A percentile compares a stretch with the other conserved stretches of the same genome.
Conservation (phyloP, 2,888 invertebrate genomes). For the Pristionchus fissidentatus region DNA sequence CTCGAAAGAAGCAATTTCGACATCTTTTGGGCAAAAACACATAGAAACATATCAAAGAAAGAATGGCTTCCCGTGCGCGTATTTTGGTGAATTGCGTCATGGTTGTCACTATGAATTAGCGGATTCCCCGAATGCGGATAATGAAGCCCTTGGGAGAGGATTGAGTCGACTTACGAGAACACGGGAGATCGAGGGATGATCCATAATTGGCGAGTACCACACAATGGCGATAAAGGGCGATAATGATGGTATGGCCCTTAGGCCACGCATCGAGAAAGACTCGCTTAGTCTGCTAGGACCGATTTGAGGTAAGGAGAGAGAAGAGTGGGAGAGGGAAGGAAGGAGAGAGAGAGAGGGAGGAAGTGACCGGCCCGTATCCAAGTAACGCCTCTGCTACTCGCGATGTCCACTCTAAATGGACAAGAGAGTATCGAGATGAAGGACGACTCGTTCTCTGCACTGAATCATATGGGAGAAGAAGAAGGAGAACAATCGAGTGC, state of each 20-base stretch:
- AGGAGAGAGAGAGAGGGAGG: no score
- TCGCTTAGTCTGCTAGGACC: constrained; percentile 37
- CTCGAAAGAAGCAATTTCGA: background rate
- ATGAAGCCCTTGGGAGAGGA: constrained; percentile 29
- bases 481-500: background rate
- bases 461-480: background rate
- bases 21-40: no score
- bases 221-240: constrained; percentile 9
- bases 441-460: constrained; percentile 1
- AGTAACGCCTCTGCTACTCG: constrained; percentile 45
- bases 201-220: constrained; percentile 37
- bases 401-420: constrained; percentile 41
- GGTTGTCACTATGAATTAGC: constrained; percentile 11
- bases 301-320: constrained; percentile 27
- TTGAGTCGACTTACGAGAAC: constrained; percentile 8
- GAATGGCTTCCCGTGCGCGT: background rate
- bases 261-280: constrained; percentile 35
- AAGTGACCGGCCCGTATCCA: no score
- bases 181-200: constrained; percentile 15
- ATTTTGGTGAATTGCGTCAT: background rate
- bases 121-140: constrained; percentile 6
- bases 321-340: background rate
- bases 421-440: constrained; percentile 10
- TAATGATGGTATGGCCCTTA: constrained; percentile 41
- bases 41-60: background rate